Percentiles rank a stretch among this genome's conserved stretches.
phyloP scores from a whole-genome alignment of 2,888 invertebrate genomes.

The Pheosia tremula region DNA sequence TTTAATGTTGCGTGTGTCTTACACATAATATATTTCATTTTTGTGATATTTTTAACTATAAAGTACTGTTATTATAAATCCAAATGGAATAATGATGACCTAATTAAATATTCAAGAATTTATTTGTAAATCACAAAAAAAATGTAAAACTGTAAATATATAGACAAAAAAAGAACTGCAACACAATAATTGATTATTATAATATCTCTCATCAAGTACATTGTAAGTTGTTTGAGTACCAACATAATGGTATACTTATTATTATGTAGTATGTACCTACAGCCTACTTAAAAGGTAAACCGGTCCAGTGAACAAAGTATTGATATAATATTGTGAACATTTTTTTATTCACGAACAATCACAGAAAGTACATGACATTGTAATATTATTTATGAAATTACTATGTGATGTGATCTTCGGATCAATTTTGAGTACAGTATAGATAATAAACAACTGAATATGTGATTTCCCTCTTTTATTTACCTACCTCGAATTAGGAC shows the following conservation, averaged over 20 bases:
- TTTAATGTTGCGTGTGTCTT: constrained; percentile 85
- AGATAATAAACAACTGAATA: constrained; percentile 90
- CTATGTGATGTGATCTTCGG: constrained; percentile 90
- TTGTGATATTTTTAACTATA: constrained; percentile 86
- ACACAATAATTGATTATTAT: constrained; percentile 79
- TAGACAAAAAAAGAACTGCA: constrained; percentile 83
- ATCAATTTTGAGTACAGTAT: constrained; percentile 91
- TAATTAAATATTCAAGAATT: constrained; percentile 85
- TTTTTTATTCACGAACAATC: constrained; percentile 83
- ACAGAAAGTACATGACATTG: constrained; percentile 85
- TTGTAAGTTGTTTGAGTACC: constrained; percentile 82
- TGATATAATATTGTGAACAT: constrained; percentile 84
- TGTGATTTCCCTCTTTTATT: constrained; percentile 81
- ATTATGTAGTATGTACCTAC: constrained; percentile 77
- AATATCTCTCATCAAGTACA: constrained; percentile 81
- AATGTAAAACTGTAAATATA: constrained; percentile 85
- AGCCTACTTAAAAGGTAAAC: constrained; percentile 78
- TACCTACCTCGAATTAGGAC: constrained; percentile 15
- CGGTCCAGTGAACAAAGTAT: constrained; percentile 85
- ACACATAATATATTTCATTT: constrained; percentile 86
- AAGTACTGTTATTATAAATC: constrained; percentile 85
- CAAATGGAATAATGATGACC: constrained; percentile 83
- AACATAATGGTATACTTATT: constrained; percentile 69
- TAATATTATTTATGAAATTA: constrained; percentile 86
- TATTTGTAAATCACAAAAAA: constrained; percentile 85